Percentiles rank a stretch among this genome's conserved stretches.
phyloP scores from a whole-genome alignment of 2,888 invertebrate species.

The Nephrocerus scutellatus region DNA sequence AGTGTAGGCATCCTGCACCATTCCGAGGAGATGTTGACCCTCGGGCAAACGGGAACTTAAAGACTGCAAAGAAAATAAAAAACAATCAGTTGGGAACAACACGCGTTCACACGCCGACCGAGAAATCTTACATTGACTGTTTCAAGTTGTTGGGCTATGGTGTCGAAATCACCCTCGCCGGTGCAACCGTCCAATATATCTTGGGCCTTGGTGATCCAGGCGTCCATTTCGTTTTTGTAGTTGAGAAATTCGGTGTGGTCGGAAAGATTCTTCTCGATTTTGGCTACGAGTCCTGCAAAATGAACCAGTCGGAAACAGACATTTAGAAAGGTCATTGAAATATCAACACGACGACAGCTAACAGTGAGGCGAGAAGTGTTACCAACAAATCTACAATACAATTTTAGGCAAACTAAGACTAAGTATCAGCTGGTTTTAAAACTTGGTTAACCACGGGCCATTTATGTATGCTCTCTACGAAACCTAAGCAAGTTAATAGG shows the following conservation, averaged over 20 bases:
- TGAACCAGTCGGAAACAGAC: background rate
- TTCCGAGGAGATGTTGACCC: conserved; percentile 77
- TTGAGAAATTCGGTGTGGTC: conserved; percentile 88
- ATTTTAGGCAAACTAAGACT: too few relatives aligned
- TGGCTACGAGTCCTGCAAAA: conserved; percentile 58
- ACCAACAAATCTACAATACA: too few relatives aligned
- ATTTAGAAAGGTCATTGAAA: background rate
- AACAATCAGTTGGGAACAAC: too few relatives aligned
- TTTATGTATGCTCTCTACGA: too few relatives aligned
- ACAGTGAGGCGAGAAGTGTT: too few relatives aligned
- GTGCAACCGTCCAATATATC: conserved; percentile 76
- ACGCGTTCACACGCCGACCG: too few relatives aligned
- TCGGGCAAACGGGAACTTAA: conserved; percentile 63
- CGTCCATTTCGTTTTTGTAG: conserved; percentile 73
- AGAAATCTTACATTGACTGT: conserved; percentile 59
- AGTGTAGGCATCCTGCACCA: conserved; percentile 75
- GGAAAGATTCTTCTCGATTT: conserved; percentile 81
- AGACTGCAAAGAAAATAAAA: conserved; percentile 27
- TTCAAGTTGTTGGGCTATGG: conserved; percentile 73
- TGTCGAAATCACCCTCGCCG: conserved; percentile 69
- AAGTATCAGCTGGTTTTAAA: too few relatives aligned
- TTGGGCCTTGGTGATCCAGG: conserved; percentile 76
- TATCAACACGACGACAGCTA: too few relatives aligned
- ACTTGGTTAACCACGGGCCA: too few relatives aligned
- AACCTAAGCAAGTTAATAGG: too few relatives aligned